A percentile compares a stretch with the other conserved stretches of the same genome.
These are phyloP conservation scores for Dicaeum eximium DNA, from an alignment of 2,113 vertebrate species.

Conservation along the genomic window DNA sequence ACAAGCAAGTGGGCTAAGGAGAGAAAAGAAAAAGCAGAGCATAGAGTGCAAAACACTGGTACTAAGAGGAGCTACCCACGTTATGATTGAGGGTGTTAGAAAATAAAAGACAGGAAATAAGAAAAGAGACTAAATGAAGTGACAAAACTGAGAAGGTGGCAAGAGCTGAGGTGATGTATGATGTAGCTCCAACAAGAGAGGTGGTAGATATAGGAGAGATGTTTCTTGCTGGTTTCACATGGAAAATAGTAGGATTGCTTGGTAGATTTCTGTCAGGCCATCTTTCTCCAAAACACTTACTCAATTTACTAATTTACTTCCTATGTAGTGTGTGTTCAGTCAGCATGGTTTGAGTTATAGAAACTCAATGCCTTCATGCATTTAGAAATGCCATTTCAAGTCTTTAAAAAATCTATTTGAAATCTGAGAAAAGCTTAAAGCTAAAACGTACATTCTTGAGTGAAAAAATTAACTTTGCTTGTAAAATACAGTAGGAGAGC, in stretches of 20 bases:
- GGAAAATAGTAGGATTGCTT: background rate
- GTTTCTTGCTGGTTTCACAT: background rate
- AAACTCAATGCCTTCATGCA: background rate
- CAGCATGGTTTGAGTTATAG: background rate
- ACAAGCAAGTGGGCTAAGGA: background rate
- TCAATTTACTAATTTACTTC: background rate
- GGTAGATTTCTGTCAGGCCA: background rate
- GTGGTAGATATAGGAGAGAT: background rate
- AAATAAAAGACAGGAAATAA: background rate
- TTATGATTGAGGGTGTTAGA: background rate
- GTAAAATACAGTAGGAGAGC: background rate
- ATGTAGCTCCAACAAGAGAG: background rate
- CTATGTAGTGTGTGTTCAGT: background rate
- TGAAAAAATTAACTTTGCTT: background rate
- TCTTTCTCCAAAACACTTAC: background rate
- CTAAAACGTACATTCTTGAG: background rate
- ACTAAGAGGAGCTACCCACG: background rate
- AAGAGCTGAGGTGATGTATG: background rate
- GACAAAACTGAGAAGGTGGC: background rate
- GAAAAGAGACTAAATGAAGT: background rate
- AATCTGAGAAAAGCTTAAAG: background rate
- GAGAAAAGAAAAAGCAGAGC: background rate
- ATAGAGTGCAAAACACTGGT: background rate
- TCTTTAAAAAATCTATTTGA: background rate
- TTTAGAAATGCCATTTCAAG: conserved; percentile 22